Percentiles rank a stretch among this genome's conserved stretches.
phyloP scores from a whole-genome alignment of 2,888 invertebrate species.

The Trachelus tabidus region DNA sequence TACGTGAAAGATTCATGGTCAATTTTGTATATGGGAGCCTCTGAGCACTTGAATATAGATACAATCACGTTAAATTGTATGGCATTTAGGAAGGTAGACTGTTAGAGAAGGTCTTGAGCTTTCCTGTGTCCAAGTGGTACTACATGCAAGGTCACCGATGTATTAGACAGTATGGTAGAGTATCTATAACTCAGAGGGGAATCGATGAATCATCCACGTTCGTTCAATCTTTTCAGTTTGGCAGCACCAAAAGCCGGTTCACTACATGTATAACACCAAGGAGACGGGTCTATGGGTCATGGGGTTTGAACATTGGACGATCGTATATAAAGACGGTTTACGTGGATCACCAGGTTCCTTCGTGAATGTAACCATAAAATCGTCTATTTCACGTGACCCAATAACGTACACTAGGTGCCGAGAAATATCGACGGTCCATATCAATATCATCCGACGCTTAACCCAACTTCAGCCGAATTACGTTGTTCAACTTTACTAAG shows the following conservation, averaged over 20 bases:
- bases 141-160: too few species aligned
- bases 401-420: background rate
- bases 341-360: conserved; percentile 9
- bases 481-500: background rate
- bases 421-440: background rate
- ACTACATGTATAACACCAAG: conserved; percentile 3
- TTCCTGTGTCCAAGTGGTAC: too few species aligned
- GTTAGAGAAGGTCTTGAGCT: background rate
- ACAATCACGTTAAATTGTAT: background rate
- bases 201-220: conserved; percentile 22
- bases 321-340: conserved; percentile 4
- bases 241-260: conserved; percentile 18
- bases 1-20: background rate
- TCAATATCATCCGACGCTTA: background rate
- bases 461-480: background rate
- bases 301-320: background rate
- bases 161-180: background rate
- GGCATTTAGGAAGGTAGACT: background rate
- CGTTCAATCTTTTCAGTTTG: conserved; percentile 20
- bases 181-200: conserved; percentile 7
- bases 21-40: background rate
- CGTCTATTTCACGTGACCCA: background rate
- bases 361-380: background rate
- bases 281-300: background rate
- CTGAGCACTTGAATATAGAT: background rate